These are phyloP conservation scores for Ceyx erithaca DNA, from an alignment of 2,797 vertebrate species.

Conservation along the genomic window DNA sequence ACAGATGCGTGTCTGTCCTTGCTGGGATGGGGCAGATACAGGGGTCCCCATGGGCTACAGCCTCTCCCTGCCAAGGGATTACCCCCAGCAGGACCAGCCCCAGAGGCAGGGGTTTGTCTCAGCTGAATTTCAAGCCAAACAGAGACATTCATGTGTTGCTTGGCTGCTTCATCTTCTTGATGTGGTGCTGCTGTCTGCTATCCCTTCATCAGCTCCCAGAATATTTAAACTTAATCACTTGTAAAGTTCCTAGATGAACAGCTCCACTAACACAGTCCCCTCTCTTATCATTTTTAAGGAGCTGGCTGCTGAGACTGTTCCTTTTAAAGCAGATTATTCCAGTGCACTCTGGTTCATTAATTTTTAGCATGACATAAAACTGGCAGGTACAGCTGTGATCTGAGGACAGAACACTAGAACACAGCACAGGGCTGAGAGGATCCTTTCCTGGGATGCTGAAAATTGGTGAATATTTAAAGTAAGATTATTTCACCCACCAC, in stretches of 20 bases:
- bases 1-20: fast-evolving
- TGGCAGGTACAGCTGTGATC: conserved; percentile 15
- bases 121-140: background rate
- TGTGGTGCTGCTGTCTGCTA: background rate
- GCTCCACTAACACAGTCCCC: background rate
- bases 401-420: background rate
- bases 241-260: background rate
- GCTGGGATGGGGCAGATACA: background rate
- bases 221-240: background rate
- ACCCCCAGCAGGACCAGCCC: background rate
- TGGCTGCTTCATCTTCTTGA: background rate
- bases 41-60: background rate
- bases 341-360: background rate
- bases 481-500: background rate
- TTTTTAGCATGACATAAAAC: background rate
- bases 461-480: background rate
- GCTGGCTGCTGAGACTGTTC: background rate
- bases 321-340: conserved; percentile 2
- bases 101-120: background rate
- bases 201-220: background rate
- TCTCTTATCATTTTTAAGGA: background rate
- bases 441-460: background rate
- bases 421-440: background rate
- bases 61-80: background rate
- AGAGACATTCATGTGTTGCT: background rate